Evolutionary conservation across 2,888 invertebrate genomes (phyloP).

Genomic region (Taenaris catops): DNA sequence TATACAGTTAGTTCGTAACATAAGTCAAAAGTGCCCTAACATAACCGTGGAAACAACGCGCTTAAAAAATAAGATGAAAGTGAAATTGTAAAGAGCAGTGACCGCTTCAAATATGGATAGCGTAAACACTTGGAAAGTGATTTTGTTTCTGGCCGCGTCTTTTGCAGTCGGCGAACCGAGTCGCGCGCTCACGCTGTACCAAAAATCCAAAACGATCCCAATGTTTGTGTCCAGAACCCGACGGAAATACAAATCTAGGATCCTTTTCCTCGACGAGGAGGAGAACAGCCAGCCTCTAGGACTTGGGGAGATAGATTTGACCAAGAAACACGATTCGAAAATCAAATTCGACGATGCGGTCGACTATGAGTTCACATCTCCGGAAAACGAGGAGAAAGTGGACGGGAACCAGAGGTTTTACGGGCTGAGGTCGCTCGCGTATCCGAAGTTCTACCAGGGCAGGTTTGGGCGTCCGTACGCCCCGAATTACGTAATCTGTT

Average conservation of each 20-base stretch:
- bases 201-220: conserved; percentile 45
- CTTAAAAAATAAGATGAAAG: conserved; percentile 57
- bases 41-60: conserved; percentile 22
- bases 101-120: conserved; percentile 69
- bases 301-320: conserved; percentile 64
- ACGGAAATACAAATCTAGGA: conserved; percentile 41
- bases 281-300: conserved; percentile 54
- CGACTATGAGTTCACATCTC: conserved; percentile 67
- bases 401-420: conserved; percentile 62
- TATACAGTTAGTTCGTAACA: conserved; percentile 7
- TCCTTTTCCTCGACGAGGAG: conserved; percentile 60
- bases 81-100: conserved; percentile 60
- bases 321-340: conserved; percentile 48
- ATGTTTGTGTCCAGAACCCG: conserved; percentile 64
- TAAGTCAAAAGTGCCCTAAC: conserved; percentile 7
- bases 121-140: conserved; percentile 73
- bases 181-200: conserved; percentile 59
- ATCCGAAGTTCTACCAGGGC: conserved; percentile 55
- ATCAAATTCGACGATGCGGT: conserved; percentile 71
- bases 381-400: conserved; percentile 37
- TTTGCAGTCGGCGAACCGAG: conserved; percentile 58
- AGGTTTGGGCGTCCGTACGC: conserved; percentile 58
- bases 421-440: conserved; percentile 37
- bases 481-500: conserved; percentile 54
- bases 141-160: conserved; percentile 55